These are phyloP conservation scores for Setipinna tenuifilis DNA, from an alignment of 2,797 vertebrate genomes.

Conservation along the genomic window DNA sequence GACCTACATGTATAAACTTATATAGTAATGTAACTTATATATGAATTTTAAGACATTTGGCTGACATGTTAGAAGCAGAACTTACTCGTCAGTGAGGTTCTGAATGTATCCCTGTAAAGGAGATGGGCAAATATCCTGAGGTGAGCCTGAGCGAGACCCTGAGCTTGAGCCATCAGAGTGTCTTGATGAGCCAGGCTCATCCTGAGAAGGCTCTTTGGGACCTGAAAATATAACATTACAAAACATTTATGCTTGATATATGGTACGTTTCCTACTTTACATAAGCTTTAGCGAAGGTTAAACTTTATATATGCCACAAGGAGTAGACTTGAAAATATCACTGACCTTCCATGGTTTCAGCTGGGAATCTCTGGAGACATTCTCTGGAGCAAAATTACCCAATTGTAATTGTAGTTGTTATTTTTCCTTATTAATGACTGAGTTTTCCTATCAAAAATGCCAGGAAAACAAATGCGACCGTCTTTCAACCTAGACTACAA, in stretches of 20 bases:
- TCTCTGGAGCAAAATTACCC: not conserved
- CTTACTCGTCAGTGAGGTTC: not conserved
- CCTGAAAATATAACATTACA: not conserved
- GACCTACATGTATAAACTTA: not conserved
- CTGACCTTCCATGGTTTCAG: not conserved
- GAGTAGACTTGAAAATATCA: not conserved
- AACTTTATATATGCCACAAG: not conserved
- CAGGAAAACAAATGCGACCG: not conserved
- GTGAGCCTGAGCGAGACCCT: not conserved
- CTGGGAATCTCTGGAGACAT: not conserved
- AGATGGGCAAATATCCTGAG: not conserved
- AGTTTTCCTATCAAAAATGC: not conserved
- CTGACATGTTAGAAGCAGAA: not conserved
- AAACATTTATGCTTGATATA: not conserved
- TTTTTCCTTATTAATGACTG: not conserved
- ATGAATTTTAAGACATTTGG: no score
- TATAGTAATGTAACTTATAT: not conserved
- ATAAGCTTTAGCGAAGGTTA: no score
- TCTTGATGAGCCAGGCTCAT: not conserved
- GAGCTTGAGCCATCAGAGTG: not conserved
- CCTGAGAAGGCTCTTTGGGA: not conserved
- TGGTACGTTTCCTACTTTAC: no score
- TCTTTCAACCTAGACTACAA: not conserved
- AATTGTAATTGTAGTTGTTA: not conserved
- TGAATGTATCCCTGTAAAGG: not conserved